Percentiles rank a stretch among this genome's conserved stretches.
phyloP scores from a whole-genome alignment of 2,113 vertebrate genomes.

The Gulo gulo region DNA sequence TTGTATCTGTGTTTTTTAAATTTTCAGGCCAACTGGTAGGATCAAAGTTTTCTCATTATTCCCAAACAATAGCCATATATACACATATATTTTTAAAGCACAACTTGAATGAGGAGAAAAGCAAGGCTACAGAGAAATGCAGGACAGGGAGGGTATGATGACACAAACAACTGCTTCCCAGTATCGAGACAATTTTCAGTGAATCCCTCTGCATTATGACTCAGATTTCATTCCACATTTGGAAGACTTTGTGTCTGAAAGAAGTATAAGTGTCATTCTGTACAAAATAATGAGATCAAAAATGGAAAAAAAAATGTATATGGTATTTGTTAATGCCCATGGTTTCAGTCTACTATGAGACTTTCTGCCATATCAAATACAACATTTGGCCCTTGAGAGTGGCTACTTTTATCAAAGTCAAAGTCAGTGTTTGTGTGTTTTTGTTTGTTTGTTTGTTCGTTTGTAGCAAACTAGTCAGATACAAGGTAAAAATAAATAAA shows the following conservation, averaged over 20 bases:
- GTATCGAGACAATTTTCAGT: not conserved
- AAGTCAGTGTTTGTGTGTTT: not conserved
- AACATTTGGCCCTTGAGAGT: not conserved
- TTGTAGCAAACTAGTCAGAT: not conserved
- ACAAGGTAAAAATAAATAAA: not conserved
- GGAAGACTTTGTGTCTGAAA: not conserved
- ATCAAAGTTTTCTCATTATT: conserved; percentile 80
- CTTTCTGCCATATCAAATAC: not conserved
- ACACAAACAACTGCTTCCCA: conserved; percentile 37
- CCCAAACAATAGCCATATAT: conserved; percentile 47
- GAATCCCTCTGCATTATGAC: not conserved
- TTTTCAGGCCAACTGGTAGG: conserved; percentile 77
- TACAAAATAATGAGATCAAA: not conserved
- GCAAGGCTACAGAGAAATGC: conserved; percentile 46
- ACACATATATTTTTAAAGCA: conserved; percentile 55
- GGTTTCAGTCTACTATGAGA: not conserved
- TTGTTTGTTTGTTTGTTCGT: not conserved
- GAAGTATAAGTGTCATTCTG: not conserved
- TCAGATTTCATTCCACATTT: not conserved
- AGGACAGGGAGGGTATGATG: conserved; percentile 25
- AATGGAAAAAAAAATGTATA: not conserved
- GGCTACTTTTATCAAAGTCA: not conserved
- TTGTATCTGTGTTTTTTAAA: conserved; percentile 76
- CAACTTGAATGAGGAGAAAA: conserved; percentile 58
- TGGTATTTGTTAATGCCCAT: not conserved